Evolutionary conservation across 2,797 vertebrate genomes (phyloP).

Genomic region (Triplophysa yarkandensis): DNA sequence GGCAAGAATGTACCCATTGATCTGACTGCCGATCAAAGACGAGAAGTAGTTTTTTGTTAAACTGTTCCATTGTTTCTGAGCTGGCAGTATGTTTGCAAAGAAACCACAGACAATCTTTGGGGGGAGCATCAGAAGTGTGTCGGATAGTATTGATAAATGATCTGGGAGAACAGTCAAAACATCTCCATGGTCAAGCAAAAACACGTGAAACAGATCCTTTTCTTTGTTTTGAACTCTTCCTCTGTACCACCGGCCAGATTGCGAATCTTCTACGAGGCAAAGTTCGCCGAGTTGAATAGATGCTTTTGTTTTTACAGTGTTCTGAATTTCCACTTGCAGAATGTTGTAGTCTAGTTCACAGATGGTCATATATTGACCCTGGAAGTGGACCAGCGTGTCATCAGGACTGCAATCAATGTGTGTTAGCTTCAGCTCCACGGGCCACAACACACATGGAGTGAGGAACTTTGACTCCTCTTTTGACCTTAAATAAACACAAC

Average conservation of each 20-base stretch:
- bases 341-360: slow-evolving; percentile 90
- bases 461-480: slow-evolving; percentile 64
- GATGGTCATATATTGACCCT: slow-evolving; percentile 75
- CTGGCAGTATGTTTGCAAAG: slow-evolving; percentile 86
- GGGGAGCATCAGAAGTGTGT: slow-evolving; percentile 82
- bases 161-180: slow-evolving; percentile 71
- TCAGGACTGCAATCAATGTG: slow-evolving; percentile 79
- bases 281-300: slow-evolving; percentile 73
- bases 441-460: slow-evolving; percentile 62
- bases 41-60: slow-evolving; percentile 81
- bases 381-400: slow-evolving; percentile 84
- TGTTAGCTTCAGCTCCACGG: slow-evolving; percentile 82
- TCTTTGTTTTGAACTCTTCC: slow-evolving; percentile 82
- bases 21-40: slow-evolving; percentile 75
- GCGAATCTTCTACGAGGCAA: slow-evolving; percentile 87
- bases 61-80: slow-evolving; percentile 72
- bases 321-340: slow-evolving; percentile 86
- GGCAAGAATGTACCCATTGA: slow-evolving; percentile 81
- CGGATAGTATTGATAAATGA: slow-evolving; percentile 76
- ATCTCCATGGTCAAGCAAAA: slow-evolving; percentile 85
- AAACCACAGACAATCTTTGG: slow-evolving; percentile 85
- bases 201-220: slow-evolving; percentile 72
- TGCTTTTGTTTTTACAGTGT: slow-evolving; percentile 73
- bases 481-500: slow-evolving; percentile 64
- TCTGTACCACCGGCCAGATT: slow-evolving; percentile 84